phyloP scores from a whole-genome alignment of 1,140 invertebrate species.

The Yoshiicerus persimilis region DNA sequence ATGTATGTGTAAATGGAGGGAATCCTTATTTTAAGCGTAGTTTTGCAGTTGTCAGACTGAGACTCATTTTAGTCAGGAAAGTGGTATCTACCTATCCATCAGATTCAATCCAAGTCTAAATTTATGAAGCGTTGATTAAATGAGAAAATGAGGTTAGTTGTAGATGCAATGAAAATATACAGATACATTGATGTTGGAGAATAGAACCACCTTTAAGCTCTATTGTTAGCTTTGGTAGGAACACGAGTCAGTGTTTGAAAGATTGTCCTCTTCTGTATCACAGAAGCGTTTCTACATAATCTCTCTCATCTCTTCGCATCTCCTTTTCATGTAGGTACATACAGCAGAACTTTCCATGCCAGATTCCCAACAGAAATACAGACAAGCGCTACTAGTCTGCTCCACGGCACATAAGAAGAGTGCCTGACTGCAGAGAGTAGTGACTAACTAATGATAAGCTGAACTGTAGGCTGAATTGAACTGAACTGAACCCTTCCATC shows the following conservation, averaged over 20 bases:
- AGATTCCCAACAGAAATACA: neutral
- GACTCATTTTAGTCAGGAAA: neutral
- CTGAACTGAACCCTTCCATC: conserved; percentile 6
- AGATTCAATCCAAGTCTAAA: neutral
- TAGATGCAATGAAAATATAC: neutral
- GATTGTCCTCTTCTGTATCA: conserved; percentile 16
- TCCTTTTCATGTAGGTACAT: neutral
- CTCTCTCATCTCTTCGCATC: conserved; percentile 5
- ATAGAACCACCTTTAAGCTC: conserved; percentile 5
- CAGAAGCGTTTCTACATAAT: conserved; percentile 9
- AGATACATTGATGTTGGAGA: neutral
- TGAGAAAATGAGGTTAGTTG: conserved; percentile 10
- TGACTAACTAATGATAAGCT: neutral
- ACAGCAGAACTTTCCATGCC: neutral
- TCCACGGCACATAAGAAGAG: neutral
- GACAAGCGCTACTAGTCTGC: neutral
- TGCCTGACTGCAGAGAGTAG: neutral
- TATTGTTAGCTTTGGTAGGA: neutral
- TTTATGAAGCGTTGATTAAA: conserved; percentile 20
- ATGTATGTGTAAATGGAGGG: neutral
- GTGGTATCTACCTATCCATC: neutral
- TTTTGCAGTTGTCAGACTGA: neutral
- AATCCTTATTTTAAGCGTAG: neutral
- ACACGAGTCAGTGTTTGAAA: neutral
- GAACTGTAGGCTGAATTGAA: neutral